Conservation (phyloP, 2,113 vertebrate species). For the Tragelaphus imberbis region DNA sequence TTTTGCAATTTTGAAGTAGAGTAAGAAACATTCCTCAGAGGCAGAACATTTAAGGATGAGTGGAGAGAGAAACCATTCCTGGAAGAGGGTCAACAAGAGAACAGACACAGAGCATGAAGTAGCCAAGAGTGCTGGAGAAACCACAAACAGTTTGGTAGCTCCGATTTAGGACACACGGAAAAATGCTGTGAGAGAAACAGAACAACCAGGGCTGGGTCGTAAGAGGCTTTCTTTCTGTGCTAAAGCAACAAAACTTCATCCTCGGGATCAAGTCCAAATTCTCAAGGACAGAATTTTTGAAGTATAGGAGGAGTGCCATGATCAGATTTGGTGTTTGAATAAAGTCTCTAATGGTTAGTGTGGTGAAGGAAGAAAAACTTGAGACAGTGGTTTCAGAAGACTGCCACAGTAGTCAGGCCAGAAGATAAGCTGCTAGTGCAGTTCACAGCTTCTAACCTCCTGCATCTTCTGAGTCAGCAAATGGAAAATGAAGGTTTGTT, state of each 20-base stretch:
- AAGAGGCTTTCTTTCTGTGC: not conserved
- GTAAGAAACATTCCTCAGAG: not conserved
- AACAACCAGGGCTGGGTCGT: not conserved
- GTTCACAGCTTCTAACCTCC: not conserved
- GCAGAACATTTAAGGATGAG: not conserved
- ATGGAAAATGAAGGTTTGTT: not conserved
- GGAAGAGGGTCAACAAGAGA: not conserved
- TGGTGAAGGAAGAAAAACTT: not conserved
- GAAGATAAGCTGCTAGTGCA: not conserved
- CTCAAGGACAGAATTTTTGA: not conserved
- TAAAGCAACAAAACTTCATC: not conserved
- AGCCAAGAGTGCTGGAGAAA: not conserved
- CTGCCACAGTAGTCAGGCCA: not conserved
- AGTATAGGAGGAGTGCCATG: not conserved
- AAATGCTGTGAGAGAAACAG: not conserved
- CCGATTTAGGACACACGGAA: not conserved
- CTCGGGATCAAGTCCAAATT: not conserved
- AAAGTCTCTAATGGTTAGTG: not conserved
- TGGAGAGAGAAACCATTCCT: not conserved
- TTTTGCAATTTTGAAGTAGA: not conserved
- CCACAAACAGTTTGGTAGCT: not conserved
- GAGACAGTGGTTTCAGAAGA: not conserved
- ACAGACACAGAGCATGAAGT: not conserved
- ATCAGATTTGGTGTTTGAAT: not conserved
- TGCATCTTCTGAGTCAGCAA: not conserved